Conservation (phyloP, 2,113 vertebrate genomes). For the Neomonachus schauinslandi region DNA sequence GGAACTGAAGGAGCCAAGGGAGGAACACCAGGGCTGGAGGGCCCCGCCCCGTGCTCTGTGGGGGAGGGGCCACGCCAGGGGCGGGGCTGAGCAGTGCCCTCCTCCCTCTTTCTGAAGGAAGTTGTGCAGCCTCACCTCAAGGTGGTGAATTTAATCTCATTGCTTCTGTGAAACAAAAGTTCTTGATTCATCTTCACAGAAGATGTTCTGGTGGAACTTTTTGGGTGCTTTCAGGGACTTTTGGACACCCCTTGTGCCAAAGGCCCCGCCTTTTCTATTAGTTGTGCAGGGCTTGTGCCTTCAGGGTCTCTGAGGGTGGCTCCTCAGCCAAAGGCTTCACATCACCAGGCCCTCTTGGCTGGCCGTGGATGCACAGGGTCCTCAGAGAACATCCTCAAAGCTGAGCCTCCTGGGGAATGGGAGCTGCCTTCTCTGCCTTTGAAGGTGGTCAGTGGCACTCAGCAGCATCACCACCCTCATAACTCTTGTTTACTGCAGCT, state of each 20-base stretch:
- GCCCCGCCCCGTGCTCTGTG: fast-evolving
- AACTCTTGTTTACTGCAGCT: not conserved
- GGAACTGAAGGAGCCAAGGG: fast-evolving
- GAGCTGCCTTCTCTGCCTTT: not conserved
- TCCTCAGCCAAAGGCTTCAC: not conserved
- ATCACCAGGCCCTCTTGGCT: not conserved
- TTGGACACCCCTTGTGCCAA: not conserved
- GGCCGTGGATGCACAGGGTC: fast-evolving
- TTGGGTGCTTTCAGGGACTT: not conserved
- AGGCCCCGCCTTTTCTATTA: not conserved
- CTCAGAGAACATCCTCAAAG: not conserved
- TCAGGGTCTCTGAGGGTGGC: not conserved
- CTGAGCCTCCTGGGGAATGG: too few species aligned
- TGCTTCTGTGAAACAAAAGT: not conserved
- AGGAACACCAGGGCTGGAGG: not conserved
- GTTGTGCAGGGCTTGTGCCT: not conserved
- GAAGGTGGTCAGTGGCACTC: not conserved
- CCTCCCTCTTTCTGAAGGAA: not conserved
- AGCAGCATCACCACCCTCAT: not conserved
- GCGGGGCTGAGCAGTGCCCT: fast-evolving
- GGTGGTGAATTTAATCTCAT: not conserved
- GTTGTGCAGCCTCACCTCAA: not conserved
- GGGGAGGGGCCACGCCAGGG: fast-evolving
- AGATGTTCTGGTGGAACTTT: not conserved
- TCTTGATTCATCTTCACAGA: not conserved